phyloP scores from a whole-genome alignment of 2,797 vertebrate genomes.

The Tiaroga cobitis region DNA sequence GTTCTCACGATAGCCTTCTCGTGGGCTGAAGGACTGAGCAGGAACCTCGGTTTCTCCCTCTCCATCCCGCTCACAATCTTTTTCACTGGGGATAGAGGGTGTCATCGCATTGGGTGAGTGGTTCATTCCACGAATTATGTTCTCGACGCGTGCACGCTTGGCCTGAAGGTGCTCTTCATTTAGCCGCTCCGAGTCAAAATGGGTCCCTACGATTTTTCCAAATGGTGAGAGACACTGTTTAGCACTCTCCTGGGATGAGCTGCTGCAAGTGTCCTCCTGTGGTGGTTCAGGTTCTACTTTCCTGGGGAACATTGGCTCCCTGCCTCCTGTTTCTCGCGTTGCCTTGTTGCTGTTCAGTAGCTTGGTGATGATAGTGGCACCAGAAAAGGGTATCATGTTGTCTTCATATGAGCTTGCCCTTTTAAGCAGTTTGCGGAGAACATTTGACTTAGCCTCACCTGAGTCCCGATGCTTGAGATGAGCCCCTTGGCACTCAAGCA shows the following conservation, averaged over 20 bases:
- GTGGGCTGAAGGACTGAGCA: constrained; percentile 88
- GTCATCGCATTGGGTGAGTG: constrained; percentile 92
- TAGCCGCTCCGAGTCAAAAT: constrained; percentile 94
- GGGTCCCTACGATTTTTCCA: constrained; percentile 88
- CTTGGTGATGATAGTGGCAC: constrained; percentile 98
- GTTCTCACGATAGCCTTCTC: constrained; percentile 95
- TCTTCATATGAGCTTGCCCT: constrained; percentile 99
- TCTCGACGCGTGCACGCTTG: constrained; percentile 97
- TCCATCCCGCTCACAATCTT: constrained; percentile 87
- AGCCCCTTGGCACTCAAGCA: constrained; percentile 95
- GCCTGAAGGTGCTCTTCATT: constrained; percentile 97
- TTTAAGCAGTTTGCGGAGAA: constrained; percentile 99
- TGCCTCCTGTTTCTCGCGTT: constrained; percentile 89
- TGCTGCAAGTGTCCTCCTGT: constrained; percentile 97
- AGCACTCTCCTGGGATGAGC: constrained; percentile 95
- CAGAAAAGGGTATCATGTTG: constrained; percentile 98
- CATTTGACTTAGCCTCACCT: constrained; percentile 90
- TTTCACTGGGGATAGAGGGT: constrained; percentile 77
- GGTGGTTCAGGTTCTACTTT: constrained; percentile 93
- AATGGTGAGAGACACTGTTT: constrained; percentile 97
- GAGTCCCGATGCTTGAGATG: constrained; percentile 92
- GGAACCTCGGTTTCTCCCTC: constrained; percentile 85
- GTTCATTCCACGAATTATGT: constrained; percentile 99
- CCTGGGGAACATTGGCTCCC: constrained; percentile 86
- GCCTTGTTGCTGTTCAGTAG: constrained; percentile 99